These are phyloP conservation scores for Drosophila ambigua DNA, from an alignment of 1,140 invertebrate species.

Conservation along the genomic window DNA sequence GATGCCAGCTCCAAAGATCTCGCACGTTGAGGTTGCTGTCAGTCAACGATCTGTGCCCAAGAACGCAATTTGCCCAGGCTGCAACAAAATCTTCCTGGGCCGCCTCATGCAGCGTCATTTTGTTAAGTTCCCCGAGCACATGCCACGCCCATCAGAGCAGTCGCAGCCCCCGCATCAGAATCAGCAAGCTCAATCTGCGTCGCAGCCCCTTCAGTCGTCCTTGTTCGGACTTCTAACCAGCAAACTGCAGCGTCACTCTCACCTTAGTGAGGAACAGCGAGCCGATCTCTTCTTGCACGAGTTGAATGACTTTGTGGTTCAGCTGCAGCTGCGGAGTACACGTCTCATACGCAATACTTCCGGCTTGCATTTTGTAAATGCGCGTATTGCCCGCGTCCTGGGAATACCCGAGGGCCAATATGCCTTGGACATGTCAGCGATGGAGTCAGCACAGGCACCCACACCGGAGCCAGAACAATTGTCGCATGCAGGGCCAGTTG, in stretches of 20 bases:
- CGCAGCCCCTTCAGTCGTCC: slow-evolving; percentile 24
- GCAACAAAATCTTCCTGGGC: slow-evolving; percentile 77
- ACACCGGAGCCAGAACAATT: slow-evolving; percentile 55
- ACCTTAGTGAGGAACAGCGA: slow-evolving; percentile 77
- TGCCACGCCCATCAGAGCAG: slow-evolving; percentile 38
- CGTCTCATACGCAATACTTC: slow-evolving; percentile 80
- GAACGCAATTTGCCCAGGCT: slow-evolving; percentile 71
- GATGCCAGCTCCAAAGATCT: slow-evolving; percentile 16
- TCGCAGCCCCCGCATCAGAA: slow-evolving; percentile 1
- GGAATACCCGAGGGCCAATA: slow-evolving; percentile 82
- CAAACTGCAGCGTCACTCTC: slow-evolving; percentile 64
- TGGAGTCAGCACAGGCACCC: slow-evolving; percentile 68
- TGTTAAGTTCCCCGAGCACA: slow-evolving; percentile 76
- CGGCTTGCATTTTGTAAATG: slow-evolving; percentile 73
- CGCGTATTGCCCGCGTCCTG: slow-evolving; percentile 64
- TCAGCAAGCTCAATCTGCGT: not conserved
- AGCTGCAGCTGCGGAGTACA: slow-evolving; percentile 75
- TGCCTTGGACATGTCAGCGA: slow-evolving; percentile 76
- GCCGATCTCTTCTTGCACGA: slow-evolving; percentile 78
- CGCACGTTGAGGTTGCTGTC: not conserved
- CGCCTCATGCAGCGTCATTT: slow-evolving; percentile 74
- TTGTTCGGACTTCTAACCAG: slow-evolving; percentile 67
- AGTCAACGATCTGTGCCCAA: slow-evolving; percentile 53
- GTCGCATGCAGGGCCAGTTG: slow-evolving; percentile 21
- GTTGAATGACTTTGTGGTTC: slow-evolving; percentile 75